These are phyloP conservation scores for Hiodon alosoides DNA, from an alignment of 2,113 vertebrate species.

Conservation along the genomic window DNA sequence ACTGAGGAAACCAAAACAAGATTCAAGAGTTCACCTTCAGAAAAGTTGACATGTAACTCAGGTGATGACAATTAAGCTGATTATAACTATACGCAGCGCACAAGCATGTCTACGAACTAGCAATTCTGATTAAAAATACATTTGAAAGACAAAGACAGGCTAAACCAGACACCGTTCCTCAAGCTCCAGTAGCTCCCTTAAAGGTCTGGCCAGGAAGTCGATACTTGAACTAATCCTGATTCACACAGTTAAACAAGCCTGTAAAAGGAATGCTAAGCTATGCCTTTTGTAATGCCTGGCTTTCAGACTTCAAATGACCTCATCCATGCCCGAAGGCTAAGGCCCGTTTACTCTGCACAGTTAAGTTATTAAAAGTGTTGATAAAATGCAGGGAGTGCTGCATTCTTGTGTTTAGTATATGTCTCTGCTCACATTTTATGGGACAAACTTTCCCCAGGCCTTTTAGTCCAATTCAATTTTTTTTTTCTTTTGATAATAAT, in stretches of 20 bases:
- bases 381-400: conserved; percentile 21
- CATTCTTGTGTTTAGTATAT: conserved; percentile 13
- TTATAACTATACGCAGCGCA: no score
- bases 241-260: conserved; percentile 42
- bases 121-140: no score
- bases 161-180: background rate
- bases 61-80: background rate
- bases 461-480: conserved; percentile 24
- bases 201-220: conserved; percentile 55
- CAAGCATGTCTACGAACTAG: no score
- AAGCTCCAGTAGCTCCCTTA: conserved; percentile 32
- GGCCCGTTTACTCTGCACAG: conserved; percentile 56
- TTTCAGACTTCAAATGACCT: conserved; percentile 63
- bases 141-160: background rate
- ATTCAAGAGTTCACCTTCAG: conserved; percentile 9
- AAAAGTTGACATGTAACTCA: conserved; percentile 7
- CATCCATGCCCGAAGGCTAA: conserved; percentile 57
- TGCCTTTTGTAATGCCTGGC: conserved; percentile 58
- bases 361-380: conserved; percentile 35
- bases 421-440: conserved; percentile 1
- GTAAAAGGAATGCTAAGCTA: conserved; percentile 54
- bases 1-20: background rate
- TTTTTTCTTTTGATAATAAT: conserved; percentile 28
- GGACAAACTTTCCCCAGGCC: background rate
- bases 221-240: conserved; percentile 65